Evolutionary conservation across 1,140 invertebrate genomes (phyloP).

Genomic region (Teleogryllus occipitalis): DNA sequence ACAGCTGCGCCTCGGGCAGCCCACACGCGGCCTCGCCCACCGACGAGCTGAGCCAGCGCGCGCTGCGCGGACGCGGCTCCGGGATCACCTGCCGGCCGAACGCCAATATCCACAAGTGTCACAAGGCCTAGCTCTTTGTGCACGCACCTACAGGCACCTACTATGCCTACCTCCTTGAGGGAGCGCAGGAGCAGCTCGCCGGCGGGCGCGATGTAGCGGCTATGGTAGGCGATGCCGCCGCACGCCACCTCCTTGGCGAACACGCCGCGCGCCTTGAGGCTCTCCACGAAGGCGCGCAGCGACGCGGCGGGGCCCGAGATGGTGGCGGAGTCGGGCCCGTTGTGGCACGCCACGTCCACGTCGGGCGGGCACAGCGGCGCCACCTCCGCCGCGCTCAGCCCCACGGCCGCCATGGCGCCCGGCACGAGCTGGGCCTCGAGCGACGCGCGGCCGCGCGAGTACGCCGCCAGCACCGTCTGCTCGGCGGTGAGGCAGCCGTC

Average conservation of each 20-base stretch:
- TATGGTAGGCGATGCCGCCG: constrained; percentile 65
- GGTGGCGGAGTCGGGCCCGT: constrained; percentile 56
- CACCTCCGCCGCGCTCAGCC: constrained; percentile 5
- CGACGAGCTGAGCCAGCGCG: constrained; percentile 53
- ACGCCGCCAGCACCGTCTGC: constrained; percentile 71
- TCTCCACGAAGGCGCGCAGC: constrained; percentile 34
- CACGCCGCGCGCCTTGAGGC: constrained; percentile 44
- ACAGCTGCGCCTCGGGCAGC: constrained; percentile 39
- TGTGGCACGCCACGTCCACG: constrained; percentile 62
- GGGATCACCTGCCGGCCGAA: too few species aligned
- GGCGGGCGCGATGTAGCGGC: constrained; percentile 64
- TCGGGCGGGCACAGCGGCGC: constrained; percentile 24
- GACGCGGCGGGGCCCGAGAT: constrained; percentile 57
- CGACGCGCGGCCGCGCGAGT: constrained; percentile 49
- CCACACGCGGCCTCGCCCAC: constrained; percentile 43
- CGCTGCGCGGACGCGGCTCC: constrained; percentile 40
- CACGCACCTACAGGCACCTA: too few species aligned
- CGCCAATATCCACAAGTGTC: neutral
- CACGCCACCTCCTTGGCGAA: constrained; percentile 59
- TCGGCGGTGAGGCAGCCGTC: constrained; percentile 76
- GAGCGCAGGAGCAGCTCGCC: constrained; percentile 61
- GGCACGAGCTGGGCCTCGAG: constrained; percentile 40
- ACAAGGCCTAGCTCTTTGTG: neutral
- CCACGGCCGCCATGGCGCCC: constrained; percentile 50
- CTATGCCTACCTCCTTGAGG: constrained; percentile 54